Evolutionary conservation across 2,888 invertebrate genomes (phyloP).

Genomic region (Eledona agricola): DNA sequence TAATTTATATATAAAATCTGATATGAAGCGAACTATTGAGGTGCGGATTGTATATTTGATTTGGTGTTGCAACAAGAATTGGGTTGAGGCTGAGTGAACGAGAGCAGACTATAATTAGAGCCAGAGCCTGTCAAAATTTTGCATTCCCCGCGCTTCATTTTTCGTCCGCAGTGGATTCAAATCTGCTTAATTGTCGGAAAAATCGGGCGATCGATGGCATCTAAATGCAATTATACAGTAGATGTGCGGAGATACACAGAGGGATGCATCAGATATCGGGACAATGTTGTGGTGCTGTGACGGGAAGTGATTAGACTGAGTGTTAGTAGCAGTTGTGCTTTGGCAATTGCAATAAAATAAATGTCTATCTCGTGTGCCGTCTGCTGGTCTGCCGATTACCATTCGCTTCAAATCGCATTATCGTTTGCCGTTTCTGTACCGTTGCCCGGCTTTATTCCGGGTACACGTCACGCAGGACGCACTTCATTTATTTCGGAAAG

Average conservation of each 20-base stretch:
- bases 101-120: too few species aligned
- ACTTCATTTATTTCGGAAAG: conserved; percentile 32
- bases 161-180: conserved; percentile 11
- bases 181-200: conserved; percentile 17
- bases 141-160: too few species aligned
- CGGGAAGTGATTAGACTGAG: conserved; percentile 54
- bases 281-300: conserved; percentile 30
- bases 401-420: conserved; percentile 55
- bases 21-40: too few species aligned
- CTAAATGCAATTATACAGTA: conserved; percentile 17
- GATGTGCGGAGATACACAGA: conserved; percentile 18
- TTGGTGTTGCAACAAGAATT: too few species aligned
- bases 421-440: conserved; percentile 39
- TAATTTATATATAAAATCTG: too few species aligned
- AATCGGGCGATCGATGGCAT: conserved; percentile 7
- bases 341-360: conserved; percentile 58
- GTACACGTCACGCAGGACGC: conserved; percentile 18
- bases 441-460: conserved; percentile 14
- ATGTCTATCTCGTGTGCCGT: conserved; percentile 57
- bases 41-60: too few species aligned
- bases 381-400: conserved; percentile 54
- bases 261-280: conserved; percentile 32
- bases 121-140: too few species aligned
- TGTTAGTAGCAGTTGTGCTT: conserved; percentile 57
- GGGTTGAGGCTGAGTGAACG: too few species aligned